Percentiles rank a stretch among this genome's conserved stretches.
These are phyloP conservation scores for Eilema depressum DNA, from an alignment of 2,888 invertebrate genomes.

Conservation along the genomic window DNA sequence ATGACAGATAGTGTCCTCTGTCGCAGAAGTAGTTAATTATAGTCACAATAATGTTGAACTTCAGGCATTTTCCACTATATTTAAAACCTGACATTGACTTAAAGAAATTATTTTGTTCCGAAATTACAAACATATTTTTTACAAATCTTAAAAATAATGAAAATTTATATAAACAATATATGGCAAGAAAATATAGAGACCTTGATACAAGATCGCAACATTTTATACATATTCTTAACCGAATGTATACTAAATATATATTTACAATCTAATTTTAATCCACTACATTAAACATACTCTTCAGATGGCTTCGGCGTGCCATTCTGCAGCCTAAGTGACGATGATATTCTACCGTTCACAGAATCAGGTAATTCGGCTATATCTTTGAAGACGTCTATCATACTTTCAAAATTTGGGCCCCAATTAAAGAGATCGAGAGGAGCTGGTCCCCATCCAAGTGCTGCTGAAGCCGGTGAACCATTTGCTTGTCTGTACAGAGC, in stretches of 20 bases:
- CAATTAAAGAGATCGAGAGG: constrained; percentile 92
- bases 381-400: constrained; percentile 98
- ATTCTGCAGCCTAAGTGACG: constrained; percentile 91
- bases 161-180: constrained; percentile 72
- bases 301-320: constrained; percentile 95
- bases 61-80: constrained; percentile 10
- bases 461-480: constrained; percentile 92
- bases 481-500: constrained; percentile 92
- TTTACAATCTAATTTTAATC: constrained; percentile 49
- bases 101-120: constrained; percentile 7
- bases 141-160: constrained; percentile 37
- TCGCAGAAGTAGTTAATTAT: not conserved
- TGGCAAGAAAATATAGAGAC: constrained; percentile 83
- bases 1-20: constrained; percentile 12
- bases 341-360: constrained; percentile 90
- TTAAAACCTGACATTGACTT: not conserved
- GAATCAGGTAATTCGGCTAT: constrained; percentile 97
- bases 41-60: constrained; percentile 7
- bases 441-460: constrained; percentile 94
- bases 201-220: constrained; percentile 85
- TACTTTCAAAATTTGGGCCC: constrained; percentile 98
- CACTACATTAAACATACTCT: constrained; percentile 91
- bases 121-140: constrained; percentile 24
- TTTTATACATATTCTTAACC: constrained; percentile 72
- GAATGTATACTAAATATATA: constrained; percentile 56